Percentiles rank a stretch among this genome's conserved stretches.
These are phyloP conservation scores for Hyperoplus lanceolatus DNA, from an alignment of 2,797 vertebrate species.

Conservation along the genomic window DNA sequence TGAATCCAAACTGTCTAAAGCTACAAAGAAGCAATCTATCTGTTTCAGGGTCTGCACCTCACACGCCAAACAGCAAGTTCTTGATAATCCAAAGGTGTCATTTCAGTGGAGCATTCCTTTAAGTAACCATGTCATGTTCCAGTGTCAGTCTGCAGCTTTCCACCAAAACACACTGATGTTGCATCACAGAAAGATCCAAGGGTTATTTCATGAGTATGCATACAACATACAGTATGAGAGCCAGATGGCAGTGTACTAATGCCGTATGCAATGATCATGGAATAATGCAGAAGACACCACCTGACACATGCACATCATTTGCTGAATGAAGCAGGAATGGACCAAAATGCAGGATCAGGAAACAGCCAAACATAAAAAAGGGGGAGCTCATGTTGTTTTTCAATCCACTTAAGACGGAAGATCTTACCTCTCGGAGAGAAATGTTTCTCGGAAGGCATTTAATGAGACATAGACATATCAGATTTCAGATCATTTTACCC, in stretches of 20 bases:
- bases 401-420: slow-evolving; percentile 22
- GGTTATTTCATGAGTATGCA: slow-evolving; percentile 19
- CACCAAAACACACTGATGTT: slow-evolving; percentile 29
- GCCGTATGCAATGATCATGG: slow-evolving; percentile 8
- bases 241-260: slow-evolving; percentile 13
- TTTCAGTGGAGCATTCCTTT: slow-evolving; percentile 23
- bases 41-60: no score
- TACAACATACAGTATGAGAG: slow-evolving; percentile 6
- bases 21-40: background rate
- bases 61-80: no score
- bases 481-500: slow-evolving; percentile 47
- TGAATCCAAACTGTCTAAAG: background rate
- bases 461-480: slow-evolving; percentile 81
- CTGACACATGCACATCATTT: slow-evolving; percentile 62
- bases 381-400: slow-evolving; percentile 12
- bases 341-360: slow-evolving; percentile 33
- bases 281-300: slow-evolving; percentile 29
- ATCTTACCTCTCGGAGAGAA: slow-evolving; percentile 90
- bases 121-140: background rate
- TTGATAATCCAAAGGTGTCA: background rate
- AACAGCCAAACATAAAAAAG: slow-evolving; percentile 23
- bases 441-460: slow-evolving; percentile 87
- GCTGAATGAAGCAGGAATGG: slow-evolving; percentile 35
- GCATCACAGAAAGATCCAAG: slow-evolving; percentile 14
- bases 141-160: slow-evolving; percentile 35